Evolutionary conservation across 2,888 invertebrate species (phyloP), one percentile per base, ranked within the genome.

Genomic region (Erebia palarica): DNA sequence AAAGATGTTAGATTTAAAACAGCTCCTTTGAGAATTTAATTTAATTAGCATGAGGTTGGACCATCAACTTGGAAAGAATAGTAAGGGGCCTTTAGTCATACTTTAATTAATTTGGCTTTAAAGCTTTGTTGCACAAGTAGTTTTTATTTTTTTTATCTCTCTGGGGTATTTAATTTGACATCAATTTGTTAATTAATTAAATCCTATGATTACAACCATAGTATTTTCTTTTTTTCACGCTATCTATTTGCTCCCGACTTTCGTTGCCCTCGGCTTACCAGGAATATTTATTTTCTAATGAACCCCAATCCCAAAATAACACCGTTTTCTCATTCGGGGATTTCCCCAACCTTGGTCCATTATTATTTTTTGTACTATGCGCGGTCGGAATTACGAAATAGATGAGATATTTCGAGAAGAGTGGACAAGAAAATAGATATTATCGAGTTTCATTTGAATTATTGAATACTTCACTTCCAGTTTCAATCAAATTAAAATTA

Each of bases 1-100:
- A 73, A 67, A 75, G 75, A 70, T 79, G 79, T 81, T 76, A 75
- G 77, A 80, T 84, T 83, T 85, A 85, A 83, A 82, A 78, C 76
- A 70, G 74, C 78, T 80, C 82, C 80, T 82, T 81, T 78, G 83
- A 81, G 79, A 81, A 78, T 81, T 77, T 77, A 79, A 81, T 84
- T 81, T 82, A 82, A 86, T 83, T 84, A 83, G 80, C 77, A 75
- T 73, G 72, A 76, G 76, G 77, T 75, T 27, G 53, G 1, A 53
- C 8, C 16, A 27, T 27, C 27, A 16, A 53, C n/a, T n/a, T 16
- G 53, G 4, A 51, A 5, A 5, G 14, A 16, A 49, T 14, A 7
- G 9, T 16, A n/a, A 14, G 14, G 7, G 14, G 14, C 14, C 16
- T 51, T 51, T n/a, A 53, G 53, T 8, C 16, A 49, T 49, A 49